phyloP scores from a whole-genome alignment of 1,140 invertebrate species.

The Pachypsylla venusta region DNA sequence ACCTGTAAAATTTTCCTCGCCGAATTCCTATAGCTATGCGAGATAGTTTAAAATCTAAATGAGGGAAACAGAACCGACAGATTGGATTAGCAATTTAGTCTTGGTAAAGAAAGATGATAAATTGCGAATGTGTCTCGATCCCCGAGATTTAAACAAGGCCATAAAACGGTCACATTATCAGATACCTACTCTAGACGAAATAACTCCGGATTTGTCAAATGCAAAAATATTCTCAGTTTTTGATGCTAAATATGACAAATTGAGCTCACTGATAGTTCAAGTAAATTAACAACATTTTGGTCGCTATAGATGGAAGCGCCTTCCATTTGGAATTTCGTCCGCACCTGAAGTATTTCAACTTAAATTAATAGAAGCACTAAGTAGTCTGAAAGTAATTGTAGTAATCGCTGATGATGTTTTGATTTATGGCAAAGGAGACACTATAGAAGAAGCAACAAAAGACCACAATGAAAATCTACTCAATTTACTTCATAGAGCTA shows the following conservation, averaged over 20 bases:
- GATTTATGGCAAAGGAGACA: not conserved
- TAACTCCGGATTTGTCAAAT: constrained; percentile 10
- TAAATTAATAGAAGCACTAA: constrained; percentile 22
- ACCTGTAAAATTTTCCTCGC: too few relatives aligned
- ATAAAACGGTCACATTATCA: not conserved
- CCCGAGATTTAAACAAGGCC: constrained; percentile 17
- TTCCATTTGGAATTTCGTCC: constrained; percentile 28
- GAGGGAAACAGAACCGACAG: constrained; percentile 11
- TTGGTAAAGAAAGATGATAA: constrained; percentile 26
- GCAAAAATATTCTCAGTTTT: constrained; percentile 15
- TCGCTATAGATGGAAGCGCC: constrained; percentile 24
- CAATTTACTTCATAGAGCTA: too few relatives aligned
- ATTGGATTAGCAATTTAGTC: constrained; percentile 29
- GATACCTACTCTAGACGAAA: constrained; percentile 17
- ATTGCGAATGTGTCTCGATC: constrained; percentile 29
- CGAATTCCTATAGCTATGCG: too few relatives aligned
- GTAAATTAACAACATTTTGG: constrained; percentile 20
- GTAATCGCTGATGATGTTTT: constrained; percentile 19
- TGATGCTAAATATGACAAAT: constrained; percentile 19
- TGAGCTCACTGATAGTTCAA: constrained; percentile 8
- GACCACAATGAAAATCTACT: too few relatives aligned
- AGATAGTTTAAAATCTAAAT: too few relatives aligned
- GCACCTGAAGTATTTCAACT: constrained; percentile 28
- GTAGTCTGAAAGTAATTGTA: constrained; percentile 26
- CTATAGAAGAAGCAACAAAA: too few relatives aligned